These are phyloP conservation scores for Apantesis nais DNA, from an alignment of 2,888 invertebrate species.

Conservation along the genomic window DNA sequence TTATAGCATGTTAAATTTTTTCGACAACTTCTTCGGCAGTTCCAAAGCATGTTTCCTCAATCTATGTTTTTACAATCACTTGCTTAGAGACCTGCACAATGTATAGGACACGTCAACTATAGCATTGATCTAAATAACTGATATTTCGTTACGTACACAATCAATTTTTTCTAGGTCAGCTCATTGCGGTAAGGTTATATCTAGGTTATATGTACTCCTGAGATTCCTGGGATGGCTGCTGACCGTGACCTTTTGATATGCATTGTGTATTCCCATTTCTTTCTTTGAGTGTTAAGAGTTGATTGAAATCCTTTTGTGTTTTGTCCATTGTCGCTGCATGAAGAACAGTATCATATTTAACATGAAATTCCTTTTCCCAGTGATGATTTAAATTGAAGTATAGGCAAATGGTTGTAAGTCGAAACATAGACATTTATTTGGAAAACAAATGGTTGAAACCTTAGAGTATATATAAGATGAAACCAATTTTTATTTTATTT, in stretches of 20 bases:
- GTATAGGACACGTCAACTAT: conserved; percentile 23
- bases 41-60: conserved; percentile 77
- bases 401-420: conserved; percentile 59
- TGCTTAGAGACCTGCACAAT: conserved; percentile 61
- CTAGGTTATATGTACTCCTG: background rate
- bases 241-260: conserved; percentile 6
- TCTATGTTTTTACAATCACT: conserved; percentile 68
- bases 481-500: conserved; percentile 10
- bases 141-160: background rate
- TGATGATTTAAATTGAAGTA: conserved; percentile 14
- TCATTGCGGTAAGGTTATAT: background rate
- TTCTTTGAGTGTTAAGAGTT: conserved; percentile 58
- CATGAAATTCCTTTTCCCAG: background rate
- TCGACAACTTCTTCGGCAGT: conserved; percentile 40
- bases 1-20: conserved; percentile 59
- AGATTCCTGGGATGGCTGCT: background rate
- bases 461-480: conserved; percentile 2
- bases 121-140: background rate
- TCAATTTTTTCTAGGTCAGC: conserved; percentile 5
- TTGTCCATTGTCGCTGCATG: conserved; percentile 60
- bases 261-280: conserved; percentile 33
- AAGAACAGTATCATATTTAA: conserved; percentile 15
- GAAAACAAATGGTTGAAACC: conserved; percentile 12
- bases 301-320: conserved; percentile 56
- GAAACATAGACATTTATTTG: conserved; percentile 66